Conservation (phyloP, 1,140 invertebrate genomes). For the Drosophila pruinosa region DNA sequence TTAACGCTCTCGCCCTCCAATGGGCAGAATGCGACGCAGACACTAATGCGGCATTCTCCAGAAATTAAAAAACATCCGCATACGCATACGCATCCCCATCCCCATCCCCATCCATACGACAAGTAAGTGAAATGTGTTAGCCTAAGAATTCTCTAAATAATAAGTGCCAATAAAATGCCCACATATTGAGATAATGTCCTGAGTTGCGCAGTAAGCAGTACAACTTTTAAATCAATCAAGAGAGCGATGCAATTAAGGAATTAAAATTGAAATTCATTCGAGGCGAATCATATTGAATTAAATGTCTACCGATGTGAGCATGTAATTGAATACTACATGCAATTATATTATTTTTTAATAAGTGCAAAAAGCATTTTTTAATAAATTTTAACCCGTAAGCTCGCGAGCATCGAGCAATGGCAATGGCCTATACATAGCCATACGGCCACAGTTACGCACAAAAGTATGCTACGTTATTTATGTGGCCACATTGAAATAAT, state of each 20-base stretch:
- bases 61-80: slow-evolving; percentile 68
- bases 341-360: slow-evolving; percentile 37
- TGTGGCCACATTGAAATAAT: slow-evolving; percentile 50
- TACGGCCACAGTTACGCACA: slow-evolving; percentile 32
- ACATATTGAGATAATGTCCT: background rate
- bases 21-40: slow-evolving; percentile 68
- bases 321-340: slow-evolving; percentile 16
- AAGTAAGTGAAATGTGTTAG: slow-evolving; percentile 58
- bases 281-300: slow-evolving; percentile 9
- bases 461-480: slow-evolving; percentile 65
- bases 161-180: background rate
- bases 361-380: slow-evolving; percentile 50
- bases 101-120: slow-evolving; percentile 68
- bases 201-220: background rate
- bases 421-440: background rate
- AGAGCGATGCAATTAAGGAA: slow-evolving; percentile 1
- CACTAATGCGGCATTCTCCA: slow-evolving; percentile 75
- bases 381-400: slow-evolving; percentile 52
- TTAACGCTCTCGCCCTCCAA: slow-evolving; percentile 63
- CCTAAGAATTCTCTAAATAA: slow-evolving; percentile 45
- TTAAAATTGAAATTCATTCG: slow-evolving; percentile 8
- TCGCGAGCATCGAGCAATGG: background rate
- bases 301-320: background rate
- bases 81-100: slow-evolving; percentile 53
- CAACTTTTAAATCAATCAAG: slow-evolving; percentile 9